phyloP scores from a whole-genome alignment of 2,888 invertebrate species.

The Augochlorella aurata region DNA sequence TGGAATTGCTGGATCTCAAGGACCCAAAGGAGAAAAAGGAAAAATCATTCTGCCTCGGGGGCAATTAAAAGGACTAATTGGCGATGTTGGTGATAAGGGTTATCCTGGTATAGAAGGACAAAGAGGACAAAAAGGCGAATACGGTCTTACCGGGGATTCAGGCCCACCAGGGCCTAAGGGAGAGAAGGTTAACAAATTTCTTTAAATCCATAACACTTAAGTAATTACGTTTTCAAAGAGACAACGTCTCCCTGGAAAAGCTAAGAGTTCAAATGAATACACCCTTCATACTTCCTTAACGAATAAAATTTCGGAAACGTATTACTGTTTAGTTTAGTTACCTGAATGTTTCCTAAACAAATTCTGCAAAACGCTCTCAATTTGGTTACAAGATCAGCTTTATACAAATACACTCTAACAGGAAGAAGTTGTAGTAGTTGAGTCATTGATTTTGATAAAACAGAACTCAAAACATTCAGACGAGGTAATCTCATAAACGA shows the following conservation, averaged over 20 bases:
- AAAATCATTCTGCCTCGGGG: conserved; percentile 70
- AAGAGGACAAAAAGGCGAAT: conserved; percentile 81
- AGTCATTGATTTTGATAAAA: no score
- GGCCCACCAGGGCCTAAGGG: conserved; percentile 85
- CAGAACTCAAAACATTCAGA: no score
- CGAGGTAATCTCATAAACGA: no score
- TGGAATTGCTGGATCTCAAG: conserved; percentile 86
- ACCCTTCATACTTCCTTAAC: neutral
- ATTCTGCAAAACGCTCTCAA: no score
- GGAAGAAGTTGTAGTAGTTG: no score
- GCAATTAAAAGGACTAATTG: conserved; percentile 75
- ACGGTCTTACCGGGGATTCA: conserved; percentile 78
- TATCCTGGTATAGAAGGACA: conserved; percentile 83
- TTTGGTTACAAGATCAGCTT: no score
- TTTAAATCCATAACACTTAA: neutral
- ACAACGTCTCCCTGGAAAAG: neutral
- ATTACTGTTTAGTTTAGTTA: no score
- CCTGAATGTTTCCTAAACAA: no score
- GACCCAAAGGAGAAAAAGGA: conserved; percentile 82
- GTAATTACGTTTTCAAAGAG: neutral
- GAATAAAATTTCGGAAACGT: no score
- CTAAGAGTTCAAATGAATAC: neutral
- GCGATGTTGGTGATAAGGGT: conserved; percentile 84
- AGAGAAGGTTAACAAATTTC: conserved; percentile 76
- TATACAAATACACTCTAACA: no score